Evolutionary conservation across 2,797 vertebrate genomes (phyloP), one percentile per base, ranked within the genome.

Genomic region (Enteromius thamalakanensis): DNA sequence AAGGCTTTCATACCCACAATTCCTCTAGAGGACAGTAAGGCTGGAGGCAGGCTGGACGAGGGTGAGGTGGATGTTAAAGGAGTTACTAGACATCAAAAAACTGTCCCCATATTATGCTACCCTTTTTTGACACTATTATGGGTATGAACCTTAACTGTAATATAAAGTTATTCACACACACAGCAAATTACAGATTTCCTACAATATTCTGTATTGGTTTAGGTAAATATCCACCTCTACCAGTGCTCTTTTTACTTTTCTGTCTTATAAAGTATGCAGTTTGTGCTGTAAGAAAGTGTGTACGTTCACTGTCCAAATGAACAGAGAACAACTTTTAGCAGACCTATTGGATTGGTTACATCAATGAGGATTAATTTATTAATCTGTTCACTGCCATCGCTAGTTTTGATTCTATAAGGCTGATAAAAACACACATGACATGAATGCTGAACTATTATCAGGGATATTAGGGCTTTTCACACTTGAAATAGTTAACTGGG

Each of bases 1-100:
- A 32, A 21, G 32, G 21, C 47, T 70, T 58, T 68, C 49, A 79
- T 60, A 67, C 51, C 58, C 53, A 58, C 60, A 75, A 82, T 74
- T 58, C 21, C 74, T 64, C 60, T 53, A 40, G 75, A 76, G 74
- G 11, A 40, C 37, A 76, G 37, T 12, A 53, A 51, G 34, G 68
- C 2, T 37, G 34, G 2, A 40, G 60, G n/a, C 17, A 60, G 9
- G 5, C 2, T 49, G 11, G 60, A 47, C 23, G n/a, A 32, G 15
- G 23, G 10, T 40, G 14, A 49, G 21, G 14, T 42, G 45, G 47
- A 32, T 74, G 29, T 37, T 51, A 34, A 19, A 6, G 19, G 9
- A 17, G 23, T 71, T 49, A 47, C 70, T 34, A 51, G 9, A 21
- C 5, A 6, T 72, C 32, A 65, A 21, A 53, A 49, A 19, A 19